These are phyloP conservation scores for Sialia sialis DNA, from an alignment of 2,113 vertebrate genomes.

Conservation along the genomic window DNA sequence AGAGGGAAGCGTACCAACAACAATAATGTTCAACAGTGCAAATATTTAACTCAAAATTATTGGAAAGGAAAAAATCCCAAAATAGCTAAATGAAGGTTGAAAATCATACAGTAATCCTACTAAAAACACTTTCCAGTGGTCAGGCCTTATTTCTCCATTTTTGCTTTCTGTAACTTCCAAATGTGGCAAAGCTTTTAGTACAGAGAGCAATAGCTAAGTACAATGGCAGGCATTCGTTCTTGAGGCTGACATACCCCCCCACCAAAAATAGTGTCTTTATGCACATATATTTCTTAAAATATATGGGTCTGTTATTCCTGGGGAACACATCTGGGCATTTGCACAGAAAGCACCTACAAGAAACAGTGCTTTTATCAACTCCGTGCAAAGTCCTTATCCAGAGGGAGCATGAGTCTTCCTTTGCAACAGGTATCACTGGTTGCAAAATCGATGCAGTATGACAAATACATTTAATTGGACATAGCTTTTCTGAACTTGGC, in stretches of 20 bases:
- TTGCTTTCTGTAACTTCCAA: not conserved
- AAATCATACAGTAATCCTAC: not conserved
- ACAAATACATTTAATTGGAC: not conserved
- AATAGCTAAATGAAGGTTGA: not conserved
- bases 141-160: not conserved
- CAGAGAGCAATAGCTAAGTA: not conserved
- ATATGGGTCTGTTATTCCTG: not conserved
- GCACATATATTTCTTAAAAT: not conserved
- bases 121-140: not conserved
- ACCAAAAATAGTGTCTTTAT: not conserved
- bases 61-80: not conserved
- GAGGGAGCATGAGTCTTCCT: not conserved
- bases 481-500: not conserved
- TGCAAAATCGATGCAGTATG: not conserved
- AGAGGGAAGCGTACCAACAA: not conserved
- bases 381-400: not conserved
- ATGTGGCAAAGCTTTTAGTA: not conserved
- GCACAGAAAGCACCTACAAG: not conserved
- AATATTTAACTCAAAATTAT: not conserved
- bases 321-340: not conserved
- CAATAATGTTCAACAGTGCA: not conserved
- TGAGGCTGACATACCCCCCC: not conserved
- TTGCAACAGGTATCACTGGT: not conserved
- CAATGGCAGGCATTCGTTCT: not conserved
- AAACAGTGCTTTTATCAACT: not conserved